Conservation (phyloP, 1,140 invertebrate genomes). For the Zophobas morio region DNA sequence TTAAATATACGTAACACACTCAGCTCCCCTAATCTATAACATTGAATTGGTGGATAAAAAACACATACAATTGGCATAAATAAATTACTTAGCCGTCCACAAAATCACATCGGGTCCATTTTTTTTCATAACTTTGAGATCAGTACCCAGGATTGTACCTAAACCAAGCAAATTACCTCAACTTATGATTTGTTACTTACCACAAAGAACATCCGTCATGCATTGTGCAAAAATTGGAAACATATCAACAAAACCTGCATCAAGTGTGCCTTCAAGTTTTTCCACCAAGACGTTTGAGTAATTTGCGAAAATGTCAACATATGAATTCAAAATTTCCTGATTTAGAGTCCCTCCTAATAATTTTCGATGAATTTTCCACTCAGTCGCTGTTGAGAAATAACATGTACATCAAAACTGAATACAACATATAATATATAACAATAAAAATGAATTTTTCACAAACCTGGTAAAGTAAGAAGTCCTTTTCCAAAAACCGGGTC, state of each 20-base stretch:
- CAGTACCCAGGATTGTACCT: constrained; percentile 52
- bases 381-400: constrained; percentile 13
- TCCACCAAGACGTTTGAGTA: constrained; percentile 51
- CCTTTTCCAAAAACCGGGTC: constrained; percentile 30
- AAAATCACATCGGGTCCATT: background rate
- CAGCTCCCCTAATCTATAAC: too few relatives aligned
- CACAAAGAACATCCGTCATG: constrained; percentile 50
- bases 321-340: constrained; percentile 56
- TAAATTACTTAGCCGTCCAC: constrained; percentile 18
- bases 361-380: constrained; percentile 60
- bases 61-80: too few relatives aligned
- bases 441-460: background rate
- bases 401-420: too few relatives aligned
- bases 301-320: constrained; percentile 55
- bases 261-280: constrained; percentile 50
- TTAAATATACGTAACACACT: too few relatives aligned
- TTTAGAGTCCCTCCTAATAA: constrained; percentile 56
- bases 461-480: constrained; percentile 28
- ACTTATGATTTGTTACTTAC: constrained; percentile 6
- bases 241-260: constrained; percentile 46
- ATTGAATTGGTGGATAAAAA: too few relatives aligned
- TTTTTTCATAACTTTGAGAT: constrained; percentile 38
- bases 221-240: constrained; percentile 29
- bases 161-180: background rate
- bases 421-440: background rate